These are phyloP conservation scores for Meta bourneti DNA, from an alignment of 2,888 invertebrate genomes.

Conservation along the genomic window DNA sequence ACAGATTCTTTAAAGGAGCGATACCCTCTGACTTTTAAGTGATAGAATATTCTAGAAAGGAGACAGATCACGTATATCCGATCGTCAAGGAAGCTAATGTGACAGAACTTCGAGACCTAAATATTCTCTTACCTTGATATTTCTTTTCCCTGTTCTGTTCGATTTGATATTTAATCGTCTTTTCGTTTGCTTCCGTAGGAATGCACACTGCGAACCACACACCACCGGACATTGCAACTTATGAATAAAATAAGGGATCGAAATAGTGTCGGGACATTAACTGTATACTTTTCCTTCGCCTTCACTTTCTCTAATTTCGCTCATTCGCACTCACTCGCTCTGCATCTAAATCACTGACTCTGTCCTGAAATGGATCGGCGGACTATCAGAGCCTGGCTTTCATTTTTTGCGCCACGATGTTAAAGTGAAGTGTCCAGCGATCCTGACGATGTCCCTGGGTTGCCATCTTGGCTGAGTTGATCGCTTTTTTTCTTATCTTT, in stretches of 20 bases:
- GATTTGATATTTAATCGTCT: neutral
- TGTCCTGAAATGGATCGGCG: neutral
- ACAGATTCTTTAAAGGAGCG: too few relatives aligned
- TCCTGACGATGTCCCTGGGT: constrained; percentile 5
- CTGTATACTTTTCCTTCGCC: neutral
- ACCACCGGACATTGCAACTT: constrained; percentile 69
- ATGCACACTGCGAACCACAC: constrained; percentile 74
- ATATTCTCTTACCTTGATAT: constrained; percentile 12
- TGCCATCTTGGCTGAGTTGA: constrained; percentile 61
- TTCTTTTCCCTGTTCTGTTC: constrained; percentile 6
- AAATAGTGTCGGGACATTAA: neutral
- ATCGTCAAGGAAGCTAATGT: too few relatives aligned
- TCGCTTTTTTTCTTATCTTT: constrained; percentile 35
- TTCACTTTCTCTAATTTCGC: too few relatives aligned
- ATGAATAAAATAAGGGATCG: neutral
- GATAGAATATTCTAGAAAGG: too few relatives aligned
- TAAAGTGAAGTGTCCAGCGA: constrained; percentile 9
- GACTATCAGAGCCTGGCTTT: neutral
- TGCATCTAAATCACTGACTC: constrained; percentile 1
- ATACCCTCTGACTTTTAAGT: too few relatives aligned
- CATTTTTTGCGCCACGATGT: constrained; percentile 17
- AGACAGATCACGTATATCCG: too few relatives aligned
- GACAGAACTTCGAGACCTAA: too few relatives aligned
- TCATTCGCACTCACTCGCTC: neutral
- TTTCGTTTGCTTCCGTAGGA: constrained; percentile 66